A percentile compares a stretch with the other conserved stretches of the same genome.
Conservation (phyloP, 2,113 vertebrate species). For the Mionectes macconnelli region DNA sequence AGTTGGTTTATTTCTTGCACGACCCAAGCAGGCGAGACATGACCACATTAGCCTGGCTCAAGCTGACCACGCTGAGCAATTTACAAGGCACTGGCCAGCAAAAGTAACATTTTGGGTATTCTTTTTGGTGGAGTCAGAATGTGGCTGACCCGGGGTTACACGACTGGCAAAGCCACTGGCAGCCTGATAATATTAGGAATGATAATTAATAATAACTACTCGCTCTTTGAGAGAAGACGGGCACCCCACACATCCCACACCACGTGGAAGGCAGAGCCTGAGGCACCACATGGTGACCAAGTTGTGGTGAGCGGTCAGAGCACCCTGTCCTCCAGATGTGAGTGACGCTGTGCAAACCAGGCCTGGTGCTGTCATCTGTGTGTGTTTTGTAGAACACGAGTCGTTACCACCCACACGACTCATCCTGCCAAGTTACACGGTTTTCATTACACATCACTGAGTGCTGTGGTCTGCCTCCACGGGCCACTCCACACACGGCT, state of each 20-base stretch:
- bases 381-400: neutral
- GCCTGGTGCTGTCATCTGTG: accelerated
- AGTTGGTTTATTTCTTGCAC: neutral
- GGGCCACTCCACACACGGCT: neutral
- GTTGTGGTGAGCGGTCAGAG: neutral
- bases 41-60: neutral
- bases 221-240: neutral
- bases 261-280: accelerated
- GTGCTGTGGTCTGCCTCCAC: neutral
- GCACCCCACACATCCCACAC: accelerated
- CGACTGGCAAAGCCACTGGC: neutral
- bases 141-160: neutral
- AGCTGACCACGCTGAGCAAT: neutral
- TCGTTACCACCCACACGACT: accelerated
- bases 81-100: neutral
- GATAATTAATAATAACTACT: neutral
- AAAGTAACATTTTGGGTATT: neutral
- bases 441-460: neutral
- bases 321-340: neutral
- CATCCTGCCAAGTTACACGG: neutral
- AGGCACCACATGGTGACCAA: accelerated
- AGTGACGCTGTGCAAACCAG: accelerated
- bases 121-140: neutral
- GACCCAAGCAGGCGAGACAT: neutral
- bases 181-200: neutral